Evolutionary conservation across 1,140 invertebrate species (phyloP).

Genomic region (Drosophila lacteicornis): DNA sequence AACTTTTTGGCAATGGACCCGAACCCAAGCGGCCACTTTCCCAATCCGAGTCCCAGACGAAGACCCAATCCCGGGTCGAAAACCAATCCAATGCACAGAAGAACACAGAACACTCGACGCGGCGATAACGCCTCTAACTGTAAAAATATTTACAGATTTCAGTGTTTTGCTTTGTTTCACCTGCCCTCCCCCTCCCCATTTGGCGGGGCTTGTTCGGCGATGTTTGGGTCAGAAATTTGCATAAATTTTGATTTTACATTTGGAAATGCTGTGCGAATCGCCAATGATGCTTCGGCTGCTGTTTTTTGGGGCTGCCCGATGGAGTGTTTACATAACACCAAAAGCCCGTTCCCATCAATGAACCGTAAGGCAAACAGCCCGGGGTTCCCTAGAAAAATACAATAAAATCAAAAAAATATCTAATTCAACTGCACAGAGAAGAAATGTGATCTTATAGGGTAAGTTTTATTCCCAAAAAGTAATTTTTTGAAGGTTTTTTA

Average conservation of each 20-base stretch:
- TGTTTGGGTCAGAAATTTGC: constrained; percentile 65
- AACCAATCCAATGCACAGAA: constrained; percentile 41
- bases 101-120: constrained; percentile 52
- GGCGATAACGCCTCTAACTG: constrained; percentile 75
- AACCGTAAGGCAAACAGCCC: constrained; percentile 72
- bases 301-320: constrained; percentile 17
- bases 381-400: constrained; percentile 20
- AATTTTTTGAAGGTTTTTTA: background rate
- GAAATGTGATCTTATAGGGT: background rate
- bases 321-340: constrained; percentile 79
- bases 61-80: constrained; percentile 20
- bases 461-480: background rate
- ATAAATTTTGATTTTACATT: constrained; percentile 75
- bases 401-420: background rate
- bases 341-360: constrained; percentile 59
- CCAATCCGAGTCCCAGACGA: constrained; percentile 54
- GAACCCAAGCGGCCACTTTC: constrained; percentile 63
- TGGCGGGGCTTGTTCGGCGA: constrained; percentile 37
- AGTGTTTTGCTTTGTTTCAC: constrained; percentile 11
- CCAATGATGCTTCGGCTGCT: constrained; percentile 26
- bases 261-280: constrained; percentile 65
- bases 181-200: background rate
- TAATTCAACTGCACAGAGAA: background rate
- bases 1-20: constrained; percentile 66
- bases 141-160: constrained; percentile 75